A percentile compares a stretch with the other conserved stretches of the same genome.
These are phyloP conservation scores for Apostichopus parvimensis DNA, from an alignment of 35 echinoderm and acorn worm genomes.

Conservation along the genomic window DNA sequence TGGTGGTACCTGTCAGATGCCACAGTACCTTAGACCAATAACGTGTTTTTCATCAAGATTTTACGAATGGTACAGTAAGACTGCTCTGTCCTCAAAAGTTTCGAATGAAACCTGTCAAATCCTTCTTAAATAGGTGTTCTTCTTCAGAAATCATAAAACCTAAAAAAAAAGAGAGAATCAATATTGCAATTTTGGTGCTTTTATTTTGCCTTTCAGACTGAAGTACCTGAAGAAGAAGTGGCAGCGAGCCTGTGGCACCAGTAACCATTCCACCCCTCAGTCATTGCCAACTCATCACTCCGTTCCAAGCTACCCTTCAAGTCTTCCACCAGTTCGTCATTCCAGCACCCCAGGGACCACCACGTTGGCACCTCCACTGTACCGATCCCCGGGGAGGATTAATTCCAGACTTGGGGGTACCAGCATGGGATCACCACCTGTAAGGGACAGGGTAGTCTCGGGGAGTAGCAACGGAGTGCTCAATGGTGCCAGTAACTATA, in stretches of 20 bases:
- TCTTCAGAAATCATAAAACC: too few species aligned
- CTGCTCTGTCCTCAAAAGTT: too few species aligned
- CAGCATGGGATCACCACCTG: slow-evolving; percentile 63
- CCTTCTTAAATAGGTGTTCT: too few species aligned
- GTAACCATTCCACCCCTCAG: not conserved
- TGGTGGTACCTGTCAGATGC: too few species aligned
- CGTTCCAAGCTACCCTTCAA: not conserved
- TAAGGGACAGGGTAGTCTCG: slow-evolving; percentile 57
- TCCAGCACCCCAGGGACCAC: slow-evolving; percentile 19
- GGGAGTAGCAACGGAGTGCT: slow-evolving; percentile 28
- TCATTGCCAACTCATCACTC: not conserved
- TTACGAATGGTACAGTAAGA: too few species aligned
- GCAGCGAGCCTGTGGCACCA: slow-evolving; percentile 36
- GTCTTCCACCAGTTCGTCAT: slow-evolving; percentile 37
- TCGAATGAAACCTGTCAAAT: too few species aligned
- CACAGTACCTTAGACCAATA: too few species aligned
- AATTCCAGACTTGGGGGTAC: slow-evolving; percentile 33
- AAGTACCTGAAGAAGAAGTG: slow-evolving; percentile 46
- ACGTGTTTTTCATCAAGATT: too few species aligned
- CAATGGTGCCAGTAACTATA: slow-evolving; percentile 28
- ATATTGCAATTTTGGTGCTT: not conserved
- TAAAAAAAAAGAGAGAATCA: too few species aligned
- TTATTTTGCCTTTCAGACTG: not conserved
- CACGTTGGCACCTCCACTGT: not conserved
- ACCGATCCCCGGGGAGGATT: slow-evolving; percentile 53